Percentiles rank a stretch among this genome's conserved stretches.
phyloP scores from a whole-genome alignment of 2,797 vertebrate genomes.

The Pterois miles region DNA sequence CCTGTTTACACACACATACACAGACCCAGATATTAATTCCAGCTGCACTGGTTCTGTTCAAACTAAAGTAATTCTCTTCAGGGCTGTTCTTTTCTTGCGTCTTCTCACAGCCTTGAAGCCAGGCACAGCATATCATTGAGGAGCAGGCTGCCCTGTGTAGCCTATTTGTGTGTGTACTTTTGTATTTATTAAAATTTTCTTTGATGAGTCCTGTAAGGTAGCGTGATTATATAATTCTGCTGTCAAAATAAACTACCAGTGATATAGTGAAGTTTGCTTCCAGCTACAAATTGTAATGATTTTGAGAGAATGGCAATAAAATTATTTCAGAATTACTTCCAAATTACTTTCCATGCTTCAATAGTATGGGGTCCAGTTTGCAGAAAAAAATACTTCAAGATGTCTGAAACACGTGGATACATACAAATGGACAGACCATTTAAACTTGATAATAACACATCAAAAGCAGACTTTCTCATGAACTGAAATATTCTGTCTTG shows the following conservation, averaged over 20 bases:
- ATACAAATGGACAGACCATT: neutral
- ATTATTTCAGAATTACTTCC: neutral
- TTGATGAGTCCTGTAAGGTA: conserved; percentile 15
- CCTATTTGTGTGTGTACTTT: conserved; percentile 4
- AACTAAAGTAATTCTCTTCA: conserved; percentile 39
- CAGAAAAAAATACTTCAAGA: neutral
- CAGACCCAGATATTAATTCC: conserved; percentile 42
- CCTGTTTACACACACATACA: neutral
- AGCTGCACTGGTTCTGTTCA: conserved; percentile 24
- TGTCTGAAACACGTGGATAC: neutral
- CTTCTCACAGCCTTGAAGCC: conserved; percentile 32
- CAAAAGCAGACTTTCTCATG: neutral
- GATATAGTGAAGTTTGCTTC: neutral
- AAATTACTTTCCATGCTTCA: neutral
- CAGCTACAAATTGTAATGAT: neutral
- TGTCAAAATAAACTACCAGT: conserved; percentile 8
- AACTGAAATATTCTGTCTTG: neutral
- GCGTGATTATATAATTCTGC: conserved; percentile 6
- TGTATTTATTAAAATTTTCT: conserved; percentile 11
- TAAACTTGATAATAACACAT: neutral
- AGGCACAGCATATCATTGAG: conserved; percentile 3
- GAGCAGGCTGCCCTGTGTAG: conserved; percentile 1
- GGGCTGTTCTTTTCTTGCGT: conserved; percentile 32
- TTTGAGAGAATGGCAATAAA: neutral
- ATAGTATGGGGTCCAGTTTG: neutral